These are phyloP conservation scores for Tenodera sinensis DNA, from an alignment of 2,888 invertebrate species.

Conservation along the genomic window DNA sequence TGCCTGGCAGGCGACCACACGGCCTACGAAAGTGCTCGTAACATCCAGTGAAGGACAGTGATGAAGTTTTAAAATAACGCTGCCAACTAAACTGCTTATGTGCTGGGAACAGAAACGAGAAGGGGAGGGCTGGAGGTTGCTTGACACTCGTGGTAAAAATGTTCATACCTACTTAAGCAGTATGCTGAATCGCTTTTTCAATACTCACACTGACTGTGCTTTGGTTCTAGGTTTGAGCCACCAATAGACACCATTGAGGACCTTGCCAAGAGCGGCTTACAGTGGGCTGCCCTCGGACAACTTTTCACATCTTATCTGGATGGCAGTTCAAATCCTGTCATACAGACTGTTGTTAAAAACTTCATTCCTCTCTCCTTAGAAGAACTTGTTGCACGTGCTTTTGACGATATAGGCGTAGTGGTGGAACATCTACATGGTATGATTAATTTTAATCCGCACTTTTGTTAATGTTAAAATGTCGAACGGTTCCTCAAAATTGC, in stretches of 20 bases:
- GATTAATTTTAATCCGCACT: neutral
- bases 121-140: no score
- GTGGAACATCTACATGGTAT: neutral
- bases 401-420: neutral
- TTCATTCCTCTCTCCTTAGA: neutral
- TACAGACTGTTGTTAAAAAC: neutral
- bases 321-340: neutral
- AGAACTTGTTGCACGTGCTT: neutral
- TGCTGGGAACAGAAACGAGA: no score
- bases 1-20: no score
- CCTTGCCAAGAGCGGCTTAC: neutral
- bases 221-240: neutral
- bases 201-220: neutral
- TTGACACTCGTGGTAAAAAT: no score
- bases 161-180: no score
- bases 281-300: neutral
- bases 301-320: neutral
- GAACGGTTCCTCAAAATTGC: no score
- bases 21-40: no score
- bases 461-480: no score
- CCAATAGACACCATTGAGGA: neutral
- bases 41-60: no score
- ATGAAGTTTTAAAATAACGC: no score
- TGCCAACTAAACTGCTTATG: no score
- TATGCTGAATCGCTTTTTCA: no score